Evolutionary conservation across 2,113 vertebrate genomes (phyloP).

Genomic region (Ardeotis arabs): DNA sequence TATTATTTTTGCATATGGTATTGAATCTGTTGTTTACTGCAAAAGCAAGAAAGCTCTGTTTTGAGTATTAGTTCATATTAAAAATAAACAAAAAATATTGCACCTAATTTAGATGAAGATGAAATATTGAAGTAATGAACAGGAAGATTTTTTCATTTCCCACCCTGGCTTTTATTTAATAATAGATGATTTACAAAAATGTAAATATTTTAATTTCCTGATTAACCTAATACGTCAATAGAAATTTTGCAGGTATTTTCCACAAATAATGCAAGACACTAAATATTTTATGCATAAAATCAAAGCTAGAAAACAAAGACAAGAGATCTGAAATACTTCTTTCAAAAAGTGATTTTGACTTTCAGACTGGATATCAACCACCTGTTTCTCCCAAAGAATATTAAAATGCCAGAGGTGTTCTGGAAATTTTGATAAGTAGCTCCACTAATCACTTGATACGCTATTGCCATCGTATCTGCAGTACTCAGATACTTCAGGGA

Average conservation of each 20-base stretch:
- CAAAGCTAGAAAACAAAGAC: neutral
- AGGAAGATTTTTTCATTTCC: neutral
- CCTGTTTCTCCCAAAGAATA: neutral
- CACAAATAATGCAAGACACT: neutral
- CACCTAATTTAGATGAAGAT: neutral
- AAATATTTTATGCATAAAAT: neutral
- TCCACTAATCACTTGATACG: neutral
- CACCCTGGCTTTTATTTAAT: neutral
- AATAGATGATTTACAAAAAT: neutral
- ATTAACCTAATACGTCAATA: neutral
- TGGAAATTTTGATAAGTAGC: neutral
- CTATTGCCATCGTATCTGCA: neutral
- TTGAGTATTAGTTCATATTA: neutral
- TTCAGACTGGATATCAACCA: neutral
- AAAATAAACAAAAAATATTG: neutral
- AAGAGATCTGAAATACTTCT: neutral
- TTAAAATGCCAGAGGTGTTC: neutral
- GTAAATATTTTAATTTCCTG: neutral
- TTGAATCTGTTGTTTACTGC: constrained; percentile 2
- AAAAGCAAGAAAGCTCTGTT: neutral
- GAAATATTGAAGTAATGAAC: neutral
- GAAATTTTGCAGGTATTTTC: neutral
- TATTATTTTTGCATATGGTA: constrained; percentile 17
- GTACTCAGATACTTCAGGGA: neutral
- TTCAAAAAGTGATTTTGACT: neutral